phyloP scores from a whole-genome alignment of 1,140 invertebrate genomes.

The Saccostrea glomerata region DNA sequence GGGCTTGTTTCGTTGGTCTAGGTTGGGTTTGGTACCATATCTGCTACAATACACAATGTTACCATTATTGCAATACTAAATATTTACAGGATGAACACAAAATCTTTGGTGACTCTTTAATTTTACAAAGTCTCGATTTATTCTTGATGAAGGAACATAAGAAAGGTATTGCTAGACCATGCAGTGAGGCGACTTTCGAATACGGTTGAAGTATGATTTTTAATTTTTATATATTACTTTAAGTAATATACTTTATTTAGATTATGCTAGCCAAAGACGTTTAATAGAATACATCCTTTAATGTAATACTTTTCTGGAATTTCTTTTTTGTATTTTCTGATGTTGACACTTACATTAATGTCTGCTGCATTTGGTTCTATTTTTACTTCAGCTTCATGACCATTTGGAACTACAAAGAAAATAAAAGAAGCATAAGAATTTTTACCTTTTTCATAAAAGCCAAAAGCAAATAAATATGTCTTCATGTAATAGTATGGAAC shows the following conservation, averaged over 20 bases:
- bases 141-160: no score
- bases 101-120: no score
- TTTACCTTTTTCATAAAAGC: background rate
- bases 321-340: background rate
- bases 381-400: constrained; percentile 57
- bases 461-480: constrained; percentile 37
- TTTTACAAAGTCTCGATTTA: no score
- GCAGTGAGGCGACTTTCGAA: no score
- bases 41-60: constrained; percentile 16
- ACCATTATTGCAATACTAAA: background rate
- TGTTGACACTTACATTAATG: constrained; percentile 55
- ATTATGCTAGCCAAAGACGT: no score
- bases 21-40: constrained; percentile 56
- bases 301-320: no score
- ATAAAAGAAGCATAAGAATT: constrained; percentile 8
- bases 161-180: no score
- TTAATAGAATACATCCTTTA: no score
- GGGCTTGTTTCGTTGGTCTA: constrained; percentile 50
- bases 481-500: constrained; percentile 1
- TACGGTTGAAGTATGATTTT: no score
- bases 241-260: no score
- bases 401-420: constrained; percentile 53
- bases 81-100: no score
- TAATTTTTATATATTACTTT: no score
- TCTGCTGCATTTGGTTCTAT: constrained; percentile 55